phyloP scores from a whole-genome alignment of 2,888 invertebrate genomes.

The Eristalis tenax region DNA sequence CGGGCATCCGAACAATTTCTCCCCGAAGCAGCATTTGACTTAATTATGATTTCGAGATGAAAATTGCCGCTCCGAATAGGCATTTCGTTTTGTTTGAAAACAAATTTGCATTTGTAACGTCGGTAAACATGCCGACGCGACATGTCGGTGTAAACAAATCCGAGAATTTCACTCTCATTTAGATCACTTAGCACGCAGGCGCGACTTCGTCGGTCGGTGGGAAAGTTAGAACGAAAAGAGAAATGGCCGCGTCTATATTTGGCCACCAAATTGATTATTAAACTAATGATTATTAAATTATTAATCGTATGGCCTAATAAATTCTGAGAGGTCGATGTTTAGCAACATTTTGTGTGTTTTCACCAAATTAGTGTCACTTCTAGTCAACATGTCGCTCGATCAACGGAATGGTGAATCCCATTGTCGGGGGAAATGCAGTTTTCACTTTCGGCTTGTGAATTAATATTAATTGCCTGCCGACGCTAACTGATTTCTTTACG shows the following conservation, averaged over 20 bases:
- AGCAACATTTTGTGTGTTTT: conserved; percentile 21
- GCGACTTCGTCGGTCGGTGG: not conserved
- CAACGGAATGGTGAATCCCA: not conserved
- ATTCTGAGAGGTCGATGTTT: not conserved
- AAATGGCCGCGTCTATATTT: conserved; percentile 34
- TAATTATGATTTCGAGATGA: conserved; percentile 16
- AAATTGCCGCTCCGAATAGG: conserved; percentile 10
- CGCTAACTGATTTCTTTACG: conserved; percentile 2
- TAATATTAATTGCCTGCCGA: conserved; percentile 7
- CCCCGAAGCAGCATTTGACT: conserved; percentile 22
- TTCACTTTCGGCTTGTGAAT: conserved; percentile 43
- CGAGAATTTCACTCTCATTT: conserved; percentile 60
- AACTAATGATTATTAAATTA: conserved; percentile 18
- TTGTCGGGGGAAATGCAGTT: conserved; percentile 1
- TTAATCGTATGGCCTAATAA: conserved; percentile 1
- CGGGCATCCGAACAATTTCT: conserved; percentile 15
- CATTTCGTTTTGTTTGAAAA: conserved; percentile 8
- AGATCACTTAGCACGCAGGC: conserved; percentile 34
- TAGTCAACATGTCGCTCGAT: not conserved
- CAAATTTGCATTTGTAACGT: conserved; percentile 46
- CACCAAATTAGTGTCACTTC: conserved; percentile 22
- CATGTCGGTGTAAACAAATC: too few relatives aligned
- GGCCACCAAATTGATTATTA: not conserved
- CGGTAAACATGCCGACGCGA: not conserved
- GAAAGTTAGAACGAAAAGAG: conserved; percentile 45